Conservation (phyloP, 2,888 invertebrate species). For the Leucania comma region DNA sequence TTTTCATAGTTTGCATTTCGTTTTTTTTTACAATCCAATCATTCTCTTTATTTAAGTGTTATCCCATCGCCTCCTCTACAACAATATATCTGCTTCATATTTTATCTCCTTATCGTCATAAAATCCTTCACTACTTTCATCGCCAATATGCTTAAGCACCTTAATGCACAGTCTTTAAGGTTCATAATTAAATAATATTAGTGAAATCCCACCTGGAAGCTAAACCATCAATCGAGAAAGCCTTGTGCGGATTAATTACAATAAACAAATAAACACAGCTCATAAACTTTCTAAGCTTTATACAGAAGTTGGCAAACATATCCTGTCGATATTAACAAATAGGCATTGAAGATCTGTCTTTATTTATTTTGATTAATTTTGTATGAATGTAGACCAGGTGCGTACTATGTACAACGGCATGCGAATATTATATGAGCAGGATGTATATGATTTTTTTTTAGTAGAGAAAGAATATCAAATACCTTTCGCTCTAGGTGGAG, state of each 20-base stretch:
- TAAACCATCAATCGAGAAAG: background rate
- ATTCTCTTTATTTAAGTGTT: background rate
- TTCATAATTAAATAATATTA: slow-evolving; percentile 10
- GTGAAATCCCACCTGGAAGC: background rate
- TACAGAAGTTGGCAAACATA: background rate
- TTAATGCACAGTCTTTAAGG: background rate
- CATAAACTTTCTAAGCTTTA: background rate
- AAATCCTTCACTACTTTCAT: background rate
- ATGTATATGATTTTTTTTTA: too few relatives aligned
- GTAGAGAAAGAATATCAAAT: too few relatives aligned
- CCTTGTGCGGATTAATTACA: slow-evolving; percentile 17
- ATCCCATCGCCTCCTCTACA: background rate
- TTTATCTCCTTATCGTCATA: background rate
- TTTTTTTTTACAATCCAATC: background rate
- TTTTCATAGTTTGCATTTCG: background rate
- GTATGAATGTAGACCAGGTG: too few relatives aligned
- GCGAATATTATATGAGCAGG: too few relatives aligned
- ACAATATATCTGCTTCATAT: too few relatives aligned
- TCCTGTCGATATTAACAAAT: background rate
- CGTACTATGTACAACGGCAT: too few relatives aligned
- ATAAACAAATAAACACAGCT: slow-evolving; percentile 13
- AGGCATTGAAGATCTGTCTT: background rate
- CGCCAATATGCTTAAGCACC: background rate
- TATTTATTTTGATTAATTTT: background rate
- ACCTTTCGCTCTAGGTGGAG: too few relatives aligned